phyloP scores from a whole-genome alignment of 1,140 invertebrate genomes.

The Cotesia vestalis region DNA sequence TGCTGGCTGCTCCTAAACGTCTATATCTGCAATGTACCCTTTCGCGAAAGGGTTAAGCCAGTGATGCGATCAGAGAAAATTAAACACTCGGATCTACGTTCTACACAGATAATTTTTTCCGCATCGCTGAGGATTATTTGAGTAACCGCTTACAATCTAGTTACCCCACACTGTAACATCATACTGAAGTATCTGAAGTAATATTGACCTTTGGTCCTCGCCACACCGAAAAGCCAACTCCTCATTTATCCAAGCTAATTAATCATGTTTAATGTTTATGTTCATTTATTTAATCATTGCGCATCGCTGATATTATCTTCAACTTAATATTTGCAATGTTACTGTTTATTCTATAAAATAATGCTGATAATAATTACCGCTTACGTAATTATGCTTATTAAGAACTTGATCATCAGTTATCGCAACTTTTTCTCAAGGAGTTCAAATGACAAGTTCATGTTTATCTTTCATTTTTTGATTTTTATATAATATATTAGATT shows the following conservation, averaged over 20 bases:
- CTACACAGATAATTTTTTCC: conserved; percentile 43
- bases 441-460: no score
- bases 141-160: conserved; percentile 26
- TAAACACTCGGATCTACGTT: conserved; percentile 35
- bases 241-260: conserved; percentile 55
- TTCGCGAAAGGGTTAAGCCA: conserved; percentile 3
- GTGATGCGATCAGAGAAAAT: conserved; percentile 37
- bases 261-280: conserved; percentile 64
- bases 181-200: conserved; percentile 31
- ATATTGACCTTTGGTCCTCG: conserved; percentile 59
- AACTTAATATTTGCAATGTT: no score
- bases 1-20: background rate
- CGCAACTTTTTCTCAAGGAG: no score
- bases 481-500: no score
- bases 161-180: no score
- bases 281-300: conserved; percentile 15
- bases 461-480: no score
- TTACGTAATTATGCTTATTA: no score
- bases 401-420: no score
- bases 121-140: conserved; percentile 56
- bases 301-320: no score
- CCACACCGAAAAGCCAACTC: conserved; percentile 39
- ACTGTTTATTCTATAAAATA: no score
- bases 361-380: no score
- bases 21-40: no score